These are phyloP conservation scores for Bilobella aurantiaca DNA, from an alignment of 1,140 invertebrate genomes.

Conservation along the genomic window DNA sequence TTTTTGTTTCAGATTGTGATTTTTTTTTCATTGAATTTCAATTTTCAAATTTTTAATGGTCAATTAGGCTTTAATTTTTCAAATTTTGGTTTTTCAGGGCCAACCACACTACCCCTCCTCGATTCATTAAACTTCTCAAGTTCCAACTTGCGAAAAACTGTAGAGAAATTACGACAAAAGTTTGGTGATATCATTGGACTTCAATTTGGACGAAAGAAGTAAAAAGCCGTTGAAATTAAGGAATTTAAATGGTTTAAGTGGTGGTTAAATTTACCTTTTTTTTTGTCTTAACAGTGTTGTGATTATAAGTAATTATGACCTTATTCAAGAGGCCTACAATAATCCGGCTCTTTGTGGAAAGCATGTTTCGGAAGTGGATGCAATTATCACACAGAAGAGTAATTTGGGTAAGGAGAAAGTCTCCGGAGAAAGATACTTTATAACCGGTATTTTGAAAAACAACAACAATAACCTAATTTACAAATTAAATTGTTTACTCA, in stretches of 20 bases:
- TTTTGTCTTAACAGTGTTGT: neutral
- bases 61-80: neutral
- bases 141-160: neutral
- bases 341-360: neutral
- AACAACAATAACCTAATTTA: too few species aligned
- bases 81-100: neutral
- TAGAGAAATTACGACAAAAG: neutral
- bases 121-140: neutral
- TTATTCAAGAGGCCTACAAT: constrained; percentile 3
- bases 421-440: too few species aligned
- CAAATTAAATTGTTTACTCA: too few species aligned
- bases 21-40: too few species aligned
- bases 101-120: neutral
- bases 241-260: neutral
- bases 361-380: neutral
- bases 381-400: neutral
- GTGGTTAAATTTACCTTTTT: neutral
- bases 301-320: neutral
- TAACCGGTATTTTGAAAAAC: neutral
- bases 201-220: neutral
- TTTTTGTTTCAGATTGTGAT: too few species aligned
- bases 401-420: neutral
- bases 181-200: constrained; percentile 1
- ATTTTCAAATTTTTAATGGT: too few species aligned
- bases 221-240: neutral